Conservation (phyloP, 2,888 invertebrate species). For the Deroplatys truncata region DNA sequence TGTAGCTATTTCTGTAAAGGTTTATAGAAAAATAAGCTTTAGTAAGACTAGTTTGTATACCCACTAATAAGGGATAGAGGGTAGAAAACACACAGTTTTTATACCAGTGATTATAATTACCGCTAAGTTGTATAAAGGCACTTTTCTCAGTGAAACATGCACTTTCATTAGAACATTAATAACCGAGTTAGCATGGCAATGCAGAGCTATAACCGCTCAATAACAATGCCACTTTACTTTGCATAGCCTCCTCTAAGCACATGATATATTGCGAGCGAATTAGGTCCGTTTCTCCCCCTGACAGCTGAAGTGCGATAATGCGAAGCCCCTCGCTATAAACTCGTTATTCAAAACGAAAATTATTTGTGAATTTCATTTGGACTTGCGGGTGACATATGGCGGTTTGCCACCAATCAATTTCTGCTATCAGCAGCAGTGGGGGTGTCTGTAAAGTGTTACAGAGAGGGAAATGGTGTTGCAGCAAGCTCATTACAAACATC, state of each 20-base stretch:
- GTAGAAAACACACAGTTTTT: too few relatives aligned
- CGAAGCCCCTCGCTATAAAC: neutral
- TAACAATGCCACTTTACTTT: neutral
- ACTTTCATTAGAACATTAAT: too few relatives aligned
- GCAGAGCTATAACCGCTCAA: neutral
- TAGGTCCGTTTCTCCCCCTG: neutral
- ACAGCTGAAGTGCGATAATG: neutral
- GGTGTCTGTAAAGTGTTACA: neutral
- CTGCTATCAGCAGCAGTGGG: neutral
- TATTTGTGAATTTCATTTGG: neutral
- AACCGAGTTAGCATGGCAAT: too few relatives aligned
- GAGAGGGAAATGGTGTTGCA: neutral
- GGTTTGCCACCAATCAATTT: neutral
- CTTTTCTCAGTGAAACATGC: too few relatives aligned
- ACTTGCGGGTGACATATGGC: neutral
- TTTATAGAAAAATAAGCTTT: too few relatives aligned
- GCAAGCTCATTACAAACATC: neutral
- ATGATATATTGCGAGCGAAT: neutral
- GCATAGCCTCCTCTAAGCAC: neutral
- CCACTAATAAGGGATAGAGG: too few relatives aligned
- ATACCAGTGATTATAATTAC: too few relatives aligned
- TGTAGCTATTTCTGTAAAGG: too few relatives aligned
- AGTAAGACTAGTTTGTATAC: too few relatives aligned
- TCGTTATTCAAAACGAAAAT: neutral
- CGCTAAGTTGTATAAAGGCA: too few relatives aligned